These are phyloP conservation scores for Mastigias papua DNA, from an alignment of 30 jellyfish, hydroid and myxozoan genomes.

Conservation along the genomic window DNA sequence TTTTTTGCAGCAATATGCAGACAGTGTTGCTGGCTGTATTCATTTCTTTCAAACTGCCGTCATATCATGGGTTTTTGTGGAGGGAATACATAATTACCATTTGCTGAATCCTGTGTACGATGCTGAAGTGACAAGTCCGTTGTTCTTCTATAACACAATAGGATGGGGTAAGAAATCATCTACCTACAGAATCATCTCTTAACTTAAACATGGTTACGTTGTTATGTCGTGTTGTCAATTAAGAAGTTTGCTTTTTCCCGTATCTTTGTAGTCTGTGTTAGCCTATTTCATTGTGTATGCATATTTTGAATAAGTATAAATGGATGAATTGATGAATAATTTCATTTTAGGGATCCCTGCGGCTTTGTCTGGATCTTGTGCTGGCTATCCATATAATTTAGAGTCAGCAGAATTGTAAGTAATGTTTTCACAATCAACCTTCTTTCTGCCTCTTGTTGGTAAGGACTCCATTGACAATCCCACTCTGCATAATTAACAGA, in stretches of 20 bases:
- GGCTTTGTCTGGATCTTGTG: slow-evolving; percentile 83
- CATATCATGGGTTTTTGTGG: slow-evolving; percentile 73
- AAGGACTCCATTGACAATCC: no score
- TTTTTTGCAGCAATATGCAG: slow-evolving; percentile 48
- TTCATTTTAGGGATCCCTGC: slow-evolving; percentile 74
- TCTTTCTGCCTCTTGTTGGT: no score
- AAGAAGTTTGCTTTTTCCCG: no score
- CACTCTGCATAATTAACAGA: no score
- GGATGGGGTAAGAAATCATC: slow-evolving; percentile 84
- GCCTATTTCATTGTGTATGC: no score
- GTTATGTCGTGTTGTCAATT: no score
- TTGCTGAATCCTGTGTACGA: slow-evolving; percentile 53
- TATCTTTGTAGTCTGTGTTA: no score
- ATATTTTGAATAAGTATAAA: neutral
- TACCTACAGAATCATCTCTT: no score
- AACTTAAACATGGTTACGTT: no score
- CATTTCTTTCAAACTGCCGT: slow-evolving; percentile 68
- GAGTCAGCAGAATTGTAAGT: slow-evolving; percentile 67
- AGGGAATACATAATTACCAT: slow-evolving; percentile 73
- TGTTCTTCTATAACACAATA: slow-evolving; percentile 68
- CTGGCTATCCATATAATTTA: slow-evolving; percentile 72
- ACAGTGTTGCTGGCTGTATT: slow-evolving; percentile 54
- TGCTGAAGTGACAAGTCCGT: slow-evolving; percentile 54
- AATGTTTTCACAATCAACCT: no score
- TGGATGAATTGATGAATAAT: neutral